Conservation (phyloP, 2,113 vertebrate genomes). For the Rhinogobius similis region DNA sequence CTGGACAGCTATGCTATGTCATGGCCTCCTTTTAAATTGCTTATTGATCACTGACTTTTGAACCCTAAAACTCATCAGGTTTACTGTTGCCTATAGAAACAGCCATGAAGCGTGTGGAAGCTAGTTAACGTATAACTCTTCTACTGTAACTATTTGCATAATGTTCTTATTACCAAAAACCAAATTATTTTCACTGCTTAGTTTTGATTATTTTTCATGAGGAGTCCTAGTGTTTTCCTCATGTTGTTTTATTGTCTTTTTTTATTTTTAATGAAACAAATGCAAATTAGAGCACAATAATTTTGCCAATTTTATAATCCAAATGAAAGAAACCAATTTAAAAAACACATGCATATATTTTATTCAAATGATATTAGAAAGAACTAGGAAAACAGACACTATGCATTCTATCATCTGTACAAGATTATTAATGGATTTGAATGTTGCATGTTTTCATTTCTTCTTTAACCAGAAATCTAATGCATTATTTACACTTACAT, state of each 20-base stretch:
- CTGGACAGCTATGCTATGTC: not conserved
- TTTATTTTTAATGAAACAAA: too few species aligned
- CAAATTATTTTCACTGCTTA: not conserved
- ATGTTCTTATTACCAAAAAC: not conserved
- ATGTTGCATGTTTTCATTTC: not conserved
- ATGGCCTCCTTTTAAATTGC: not conserved
- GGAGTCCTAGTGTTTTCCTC: too few species aligned
- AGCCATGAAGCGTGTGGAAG: not conserved
- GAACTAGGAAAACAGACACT: too few species aligned
- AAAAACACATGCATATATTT: too few species aligned
- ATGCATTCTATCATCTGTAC: too few species aligned
- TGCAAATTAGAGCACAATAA: too few species aligned
- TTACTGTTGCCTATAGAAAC: not conserved
- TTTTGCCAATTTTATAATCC: too few species aligned
- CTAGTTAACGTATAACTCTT: not conserved
- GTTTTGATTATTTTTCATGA: not conserved
- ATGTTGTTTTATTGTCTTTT: too few species aligned
- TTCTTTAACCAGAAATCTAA: not conserved
- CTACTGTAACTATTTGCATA: not conserved
- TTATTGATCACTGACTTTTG: conserved; percentile 1
- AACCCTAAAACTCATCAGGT: not conserved
- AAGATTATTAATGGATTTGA: not conserved
- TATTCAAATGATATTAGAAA: too few species aligned
- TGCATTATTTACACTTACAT: not conserved
- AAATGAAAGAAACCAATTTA: too few species aligned